Evolutionary conservation across 2,888 invertebrate species (phyloP).

Genomic region (Dione juno): DNA sequence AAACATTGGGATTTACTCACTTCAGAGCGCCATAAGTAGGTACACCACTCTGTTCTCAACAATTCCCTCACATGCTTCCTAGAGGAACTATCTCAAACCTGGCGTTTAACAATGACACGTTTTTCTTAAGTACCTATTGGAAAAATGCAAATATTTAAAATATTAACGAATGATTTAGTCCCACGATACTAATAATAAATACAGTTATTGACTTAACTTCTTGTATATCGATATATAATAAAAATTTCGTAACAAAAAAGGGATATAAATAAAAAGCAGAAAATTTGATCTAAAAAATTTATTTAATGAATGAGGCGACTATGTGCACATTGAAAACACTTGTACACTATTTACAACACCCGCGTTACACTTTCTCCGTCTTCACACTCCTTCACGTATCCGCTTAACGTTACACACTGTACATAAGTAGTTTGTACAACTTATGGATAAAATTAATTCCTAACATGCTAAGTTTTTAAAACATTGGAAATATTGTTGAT

Average conservation of each 20-base stretch:
- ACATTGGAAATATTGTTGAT: constrained; percentile 81
- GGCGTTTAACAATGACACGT: neutral
- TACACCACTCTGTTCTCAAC: neutral
- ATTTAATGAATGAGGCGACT: constrained; percentile 83
- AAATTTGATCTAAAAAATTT: constrained; percentile 82
- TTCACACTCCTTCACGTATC: constrained; percentile 51
- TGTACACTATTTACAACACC: constrained; percentile 80
- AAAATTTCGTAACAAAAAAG: too few species aligned
- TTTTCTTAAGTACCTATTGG: neutral
- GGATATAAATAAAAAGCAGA: constrained; percentile 48
- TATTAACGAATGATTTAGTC: neutral
- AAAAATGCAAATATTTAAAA: neutral
- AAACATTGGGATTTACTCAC: too few species aligned
- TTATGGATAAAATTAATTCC: constrained; percentile 67
- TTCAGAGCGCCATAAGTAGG: too few species aligned
- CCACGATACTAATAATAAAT: neutral
- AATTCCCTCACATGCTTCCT: neutral
- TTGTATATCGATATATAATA: too few species aligned
- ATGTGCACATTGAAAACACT: constrained; percentile 83
- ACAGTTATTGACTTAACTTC: too few species aligned
- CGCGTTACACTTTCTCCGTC: constrained; percentile 50
- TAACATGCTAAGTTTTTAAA: constrained; percentile 70
- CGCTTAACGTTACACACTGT: constrained; percentile 70
- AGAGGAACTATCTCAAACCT: neutral
- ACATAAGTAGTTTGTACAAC: constrained; percentile 81